Conservation (phyloP, 2,888 invertebrate species). For the Tachystola acroxantha region DNA sequence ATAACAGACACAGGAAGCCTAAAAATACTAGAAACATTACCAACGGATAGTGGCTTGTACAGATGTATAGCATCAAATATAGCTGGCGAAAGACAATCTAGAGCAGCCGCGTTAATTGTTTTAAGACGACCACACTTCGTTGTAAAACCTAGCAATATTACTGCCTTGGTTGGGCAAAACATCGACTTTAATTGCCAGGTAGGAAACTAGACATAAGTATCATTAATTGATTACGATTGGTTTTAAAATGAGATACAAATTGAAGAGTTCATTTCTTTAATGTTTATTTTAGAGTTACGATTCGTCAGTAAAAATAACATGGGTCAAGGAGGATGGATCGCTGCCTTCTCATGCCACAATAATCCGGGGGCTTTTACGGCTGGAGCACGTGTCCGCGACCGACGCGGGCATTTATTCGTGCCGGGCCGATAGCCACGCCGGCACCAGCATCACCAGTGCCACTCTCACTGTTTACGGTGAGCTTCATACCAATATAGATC, state of each 20-base stretch:
- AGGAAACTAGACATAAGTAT: constrained; percentile 12
- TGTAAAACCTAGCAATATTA: constrained; percentile 90
- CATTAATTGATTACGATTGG: constrained; percentile 10
- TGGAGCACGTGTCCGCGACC: constrained; percentile 88
- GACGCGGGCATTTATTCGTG: constrained; percentile 96
- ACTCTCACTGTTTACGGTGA: constrained; percentile 95
- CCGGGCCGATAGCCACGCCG: constrained; percentile 93
- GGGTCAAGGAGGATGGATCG: constrained; percentile 67
- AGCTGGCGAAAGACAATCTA: constrained; percentile 91
- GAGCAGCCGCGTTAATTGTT: constrained; percentile 89
- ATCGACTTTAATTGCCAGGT: constrained; percentile 91
- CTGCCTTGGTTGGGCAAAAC: constrained; percentile 88
- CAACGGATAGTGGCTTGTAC: constrained; percentile 93
- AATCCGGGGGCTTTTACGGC: constrained; percentile 78
- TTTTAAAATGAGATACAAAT: constrained; percentile 6
- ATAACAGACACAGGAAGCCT: constrained; percentile 94
- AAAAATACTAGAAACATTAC: constrained; percentile 92
- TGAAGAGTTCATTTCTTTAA: constrained; percentile 9
- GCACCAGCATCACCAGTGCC: constrained; percentile 91
- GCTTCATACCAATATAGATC: constrained; percentile 59
- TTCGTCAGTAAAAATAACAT: constrained; percentile 66
- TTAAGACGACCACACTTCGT: constrained; percentile 92
- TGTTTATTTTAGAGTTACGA: constrained; percentile 62
- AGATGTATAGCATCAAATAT: constrained; percentile 95
- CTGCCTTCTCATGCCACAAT: constrained; percentile 62